Evolutionary conservation across 1,140 invertebrate genomes (phyloP).

Genomic region (Drosophila setifemur): DNA sequence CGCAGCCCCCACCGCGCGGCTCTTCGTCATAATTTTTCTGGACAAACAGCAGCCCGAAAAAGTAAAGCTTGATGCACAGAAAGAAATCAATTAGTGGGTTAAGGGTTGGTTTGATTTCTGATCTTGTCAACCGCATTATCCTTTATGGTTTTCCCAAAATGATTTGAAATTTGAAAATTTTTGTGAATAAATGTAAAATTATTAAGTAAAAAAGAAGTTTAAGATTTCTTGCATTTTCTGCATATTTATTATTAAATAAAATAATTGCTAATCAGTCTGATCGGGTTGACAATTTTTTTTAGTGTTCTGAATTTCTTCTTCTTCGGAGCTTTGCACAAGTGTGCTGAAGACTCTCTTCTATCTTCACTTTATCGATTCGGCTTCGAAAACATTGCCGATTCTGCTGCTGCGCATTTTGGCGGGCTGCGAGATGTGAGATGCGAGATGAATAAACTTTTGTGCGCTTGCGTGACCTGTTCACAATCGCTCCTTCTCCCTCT

Average conservation of each 20-base stretch:
- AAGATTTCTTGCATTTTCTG: too few species aligned
- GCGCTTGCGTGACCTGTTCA: conserved; percentile 74
- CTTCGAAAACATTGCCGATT: conserved; percentile 63
- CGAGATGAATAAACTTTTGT: conserved; percentile 75
- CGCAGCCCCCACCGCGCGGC: not conserved
- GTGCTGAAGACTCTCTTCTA: conserved; percentile 36
- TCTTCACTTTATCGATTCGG: conserved; percentile 57
- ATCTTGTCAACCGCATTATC: too few species aligned
- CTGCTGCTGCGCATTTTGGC: conserved; percentile 68
- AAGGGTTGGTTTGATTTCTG: too few species aligned
- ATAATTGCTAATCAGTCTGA: not conserved
- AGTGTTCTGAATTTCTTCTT: conserved; percentile 21
- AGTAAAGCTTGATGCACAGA: conserved; percentile 38
- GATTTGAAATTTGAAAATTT: too few species aligned
- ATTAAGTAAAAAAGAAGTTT: too few species aligned
- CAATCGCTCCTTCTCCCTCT: conserved; percentile 11
- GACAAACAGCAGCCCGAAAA: conserved; percentile 49
- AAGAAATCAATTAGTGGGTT: too few species aligned
- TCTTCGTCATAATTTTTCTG: conserved; percentile 34
- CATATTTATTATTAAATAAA: too few species aligned
- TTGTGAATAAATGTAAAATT: too few species aligned
- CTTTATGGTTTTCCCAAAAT: too few species aligned
- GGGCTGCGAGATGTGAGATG: conserved; percentile 56
- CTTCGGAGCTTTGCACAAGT: conserved; percentile 59
- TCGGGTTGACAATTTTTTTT: not conserved